Evolutionary conservation across 2,797 vertebrate genomes (phyloP).

Genomic region (Hoplostethus mediterraneus): DNA sequence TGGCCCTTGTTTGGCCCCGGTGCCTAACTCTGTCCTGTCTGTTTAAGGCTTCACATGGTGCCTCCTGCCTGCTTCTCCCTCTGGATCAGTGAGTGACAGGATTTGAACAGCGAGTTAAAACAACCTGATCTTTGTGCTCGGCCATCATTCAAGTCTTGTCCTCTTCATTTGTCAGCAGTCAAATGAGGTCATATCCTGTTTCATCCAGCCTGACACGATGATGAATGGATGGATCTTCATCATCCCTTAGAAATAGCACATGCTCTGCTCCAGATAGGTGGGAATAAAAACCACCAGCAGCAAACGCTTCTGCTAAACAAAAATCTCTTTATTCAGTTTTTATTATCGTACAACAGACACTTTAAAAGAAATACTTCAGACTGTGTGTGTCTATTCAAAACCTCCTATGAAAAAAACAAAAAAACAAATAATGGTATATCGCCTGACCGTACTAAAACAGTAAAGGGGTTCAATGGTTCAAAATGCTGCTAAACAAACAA

Average conservation of each 20-base stretch:
- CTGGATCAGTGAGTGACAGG: too few species aligned
- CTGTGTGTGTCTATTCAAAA: constrained; percentile 44
- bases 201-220: background rate
- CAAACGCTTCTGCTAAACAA: constrained; percentile 32
- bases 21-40: too few species aligned
- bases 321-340: constrained; percentile 67
- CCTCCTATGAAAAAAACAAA: constrained; percentile 36
- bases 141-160: background rate
- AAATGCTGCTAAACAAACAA: constrained; percentile 13
- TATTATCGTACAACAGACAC: constrained; percentile 50
- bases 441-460: constrained; percentile 9
- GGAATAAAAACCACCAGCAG: background rate
- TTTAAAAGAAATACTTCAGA: constrained; percentile 16
- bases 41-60: too few species aligned
- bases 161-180: constrained; percentile 13
- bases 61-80: too few species aligned
- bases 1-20: too few species aligned
- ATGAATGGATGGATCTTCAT: constrained; percentile 8
- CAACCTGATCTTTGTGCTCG: too few species aligned
- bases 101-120: too few species aligned
- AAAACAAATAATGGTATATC: background rate
- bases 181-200: constrained; percentile 38
- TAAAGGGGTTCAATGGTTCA: constrained; percentile 25
- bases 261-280: background rate
- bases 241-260: background rate